These are phyloP conservation scores for Mycetomoellerius zeteki DNA, from an alignment of 1,140 invertebrate species.

Conservation along the genomic window DNA sequence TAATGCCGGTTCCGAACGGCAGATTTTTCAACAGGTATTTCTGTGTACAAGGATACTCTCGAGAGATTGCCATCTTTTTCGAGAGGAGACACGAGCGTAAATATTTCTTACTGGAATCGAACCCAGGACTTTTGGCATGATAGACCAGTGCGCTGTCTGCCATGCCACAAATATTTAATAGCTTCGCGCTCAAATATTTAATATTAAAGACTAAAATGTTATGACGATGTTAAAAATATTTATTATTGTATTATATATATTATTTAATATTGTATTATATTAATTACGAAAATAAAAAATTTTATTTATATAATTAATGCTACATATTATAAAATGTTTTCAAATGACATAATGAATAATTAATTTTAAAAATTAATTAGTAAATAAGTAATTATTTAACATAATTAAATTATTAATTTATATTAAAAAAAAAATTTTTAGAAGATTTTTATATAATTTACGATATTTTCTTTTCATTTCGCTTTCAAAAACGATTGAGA, in stretches of 20 bases:
- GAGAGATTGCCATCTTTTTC: too few species aligned
- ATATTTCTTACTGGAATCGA: too few species aligned
- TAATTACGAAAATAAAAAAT: not conserved
- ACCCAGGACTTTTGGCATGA: too few species aligned
- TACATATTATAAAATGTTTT: not conserved
- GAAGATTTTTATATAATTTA: not conserved
- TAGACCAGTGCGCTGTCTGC: too few species aligned
- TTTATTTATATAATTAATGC: not conserved
- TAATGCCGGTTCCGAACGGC: too few species aligned
- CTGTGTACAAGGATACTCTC: too few species aligned
- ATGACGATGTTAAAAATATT: not conserved
- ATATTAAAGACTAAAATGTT: not conserved
- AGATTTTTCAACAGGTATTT: too few species aligned
- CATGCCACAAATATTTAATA: too few species aligned
- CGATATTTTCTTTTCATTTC: not conserved
- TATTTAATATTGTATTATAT: not conserved
- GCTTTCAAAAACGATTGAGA: not conserved
- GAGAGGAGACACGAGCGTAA: too few species aligned
- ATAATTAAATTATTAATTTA: slow-evolving; percentile 3
- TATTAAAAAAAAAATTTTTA: not conserved
- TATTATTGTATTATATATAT: not conserved
- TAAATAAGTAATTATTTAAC: not conserved
- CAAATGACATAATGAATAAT: not conserved
- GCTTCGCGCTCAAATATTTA: not conserved
- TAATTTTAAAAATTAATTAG: too few species aligned